These are phyloP conservation scores for Polypedilum vanderplanki DNA, from an alignment of 1,140 invertebrate genomes.

Conservation along the genomic window DNA sequence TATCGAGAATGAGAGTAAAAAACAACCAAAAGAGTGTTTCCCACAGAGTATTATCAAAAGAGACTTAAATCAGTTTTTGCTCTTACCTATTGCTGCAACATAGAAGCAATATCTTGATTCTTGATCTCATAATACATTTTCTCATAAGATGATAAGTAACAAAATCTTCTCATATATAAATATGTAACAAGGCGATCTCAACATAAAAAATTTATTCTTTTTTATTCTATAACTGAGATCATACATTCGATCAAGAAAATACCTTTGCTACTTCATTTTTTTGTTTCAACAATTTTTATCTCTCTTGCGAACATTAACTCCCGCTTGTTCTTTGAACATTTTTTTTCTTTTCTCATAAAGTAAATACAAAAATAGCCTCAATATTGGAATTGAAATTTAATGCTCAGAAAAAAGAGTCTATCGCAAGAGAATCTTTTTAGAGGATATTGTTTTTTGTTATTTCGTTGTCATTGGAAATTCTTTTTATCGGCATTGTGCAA, in stretches of 20 bases:
- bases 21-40: neutral
- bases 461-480: too few relatives aligned
- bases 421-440: neutral
- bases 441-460: too few relatives aligned
- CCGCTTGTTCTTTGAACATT: neutral
- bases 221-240: too few relatives aligned
- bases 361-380: neutral
- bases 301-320: neutral
- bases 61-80: neutral
- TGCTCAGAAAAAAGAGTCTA: neutral
- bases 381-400: constrained; percentile 12
- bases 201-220: too few relatives aligned
- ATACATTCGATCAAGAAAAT: too few relatives aligned
- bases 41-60: neutral
- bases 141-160: too few relatives aligned
- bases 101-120: neutral
- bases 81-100: neutral
- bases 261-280: too few relatives aligned
- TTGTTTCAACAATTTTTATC: too few relatives aligned
- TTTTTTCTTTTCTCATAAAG: neutral
- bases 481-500: too few relatives aligned
- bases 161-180: too few relatives aligned
- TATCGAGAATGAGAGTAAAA: neutral
- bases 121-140: too few relatives aligned
- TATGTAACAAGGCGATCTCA: too few relatives aligned